phyloP scores from a whole-genome alignment of 2,797 vertebrate genomes.

The Galaxias olidus region DNA sequence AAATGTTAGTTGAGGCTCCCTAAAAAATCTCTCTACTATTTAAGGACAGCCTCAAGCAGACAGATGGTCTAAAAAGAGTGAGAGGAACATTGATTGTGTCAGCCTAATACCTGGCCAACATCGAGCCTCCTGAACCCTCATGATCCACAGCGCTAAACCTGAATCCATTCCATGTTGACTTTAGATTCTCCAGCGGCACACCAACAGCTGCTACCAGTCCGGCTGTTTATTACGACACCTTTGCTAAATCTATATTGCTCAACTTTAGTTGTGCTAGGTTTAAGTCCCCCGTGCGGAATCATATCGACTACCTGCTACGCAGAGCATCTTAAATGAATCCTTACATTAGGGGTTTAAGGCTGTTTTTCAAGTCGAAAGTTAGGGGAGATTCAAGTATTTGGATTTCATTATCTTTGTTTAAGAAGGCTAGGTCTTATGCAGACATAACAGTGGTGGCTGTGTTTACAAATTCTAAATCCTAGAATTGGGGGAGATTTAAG shows the following conservation, averaged over 20 bases:
- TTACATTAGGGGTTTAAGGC: too few relatives aligned
- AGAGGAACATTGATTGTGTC: constrained; percentile 7
- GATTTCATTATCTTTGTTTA: not conserved
- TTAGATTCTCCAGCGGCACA: constrained; percentile 5
- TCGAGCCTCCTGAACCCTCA: not conserved
- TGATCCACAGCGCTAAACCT: not conserved
- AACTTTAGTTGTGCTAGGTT: not conserved
- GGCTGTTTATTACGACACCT: not conserved
- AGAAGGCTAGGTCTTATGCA: too few relatives aligned
- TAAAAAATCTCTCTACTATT: too few relatives aligned
- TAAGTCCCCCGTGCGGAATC: not conserved
- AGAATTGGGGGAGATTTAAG: not conserved
- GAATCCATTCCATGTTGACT: constrained; percentile 9
- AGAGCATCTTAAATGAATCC: too few relatives aligned
- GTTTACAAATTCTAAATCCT: too few relatives aligned
- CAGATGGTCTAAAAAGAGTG: not conserved
- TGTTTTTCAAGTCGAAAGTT: too few relatives aligned
- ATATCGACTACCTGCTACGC: too few relatives aligned
- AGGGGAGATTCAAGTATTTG: not conserved
- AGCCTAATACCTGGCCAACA: not conserved
- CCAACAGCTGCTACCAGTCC: not conserved
- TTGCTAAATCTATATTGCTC: not conserved
- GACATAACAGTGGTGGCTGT: too few relatives aligned
- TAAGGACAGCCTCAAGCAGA: not conserved
- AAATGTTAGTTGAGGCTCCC: too few relatives aligned